phyloP scores from a whole-genome alignment of 2,888 invertebrate species.

The Galerucella calmariensis region DNA sequence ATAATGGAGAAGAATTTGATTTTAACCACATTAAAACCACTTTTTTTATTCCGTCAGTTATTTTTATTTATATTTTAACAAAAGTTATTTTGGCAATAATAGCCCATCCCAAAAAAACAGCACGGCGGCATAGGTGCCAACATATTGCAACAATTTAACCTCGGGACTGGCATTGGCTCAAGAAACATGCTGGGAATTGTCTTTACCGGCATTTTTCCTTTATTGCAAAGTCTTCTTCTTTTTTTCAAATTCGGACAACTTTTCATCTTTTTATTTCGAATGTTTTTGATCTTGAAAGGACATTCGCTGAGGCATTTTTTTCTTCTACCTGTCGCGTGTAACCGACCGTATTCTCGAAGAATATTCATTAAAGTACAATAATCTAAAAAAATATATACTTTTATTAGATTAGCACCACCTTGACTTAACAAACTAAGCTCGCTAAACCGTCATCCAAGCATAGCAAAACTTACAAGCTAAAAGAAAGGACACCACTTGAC shows the following conservation, averaged over 20 bases:
- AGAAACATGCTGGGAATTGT: not conserved
- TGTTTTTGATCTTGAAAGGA: not conserved
- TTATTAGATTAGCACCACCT: too few relatives aligned
- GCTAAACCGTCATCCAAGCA: too few relatives aligned
- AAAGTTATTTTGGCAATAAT: not conserved
- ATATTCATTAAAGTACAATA: not conserved
- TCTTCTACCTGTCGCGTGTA: not conserved
- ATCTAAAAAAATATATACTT: not conserved
- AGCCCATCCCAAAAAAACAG: not conserved
- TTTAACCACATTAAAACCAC: too few relatives aligned
- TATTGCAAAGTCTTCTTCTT: not conserved
- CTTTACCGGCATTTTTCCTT: not conserved
- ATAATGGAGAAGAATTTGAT: too few relatives aligned
- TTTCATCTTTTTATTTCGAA: not conserved
- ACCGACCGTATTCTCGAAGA: not conserved
- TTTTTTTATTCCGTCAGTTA: not conserved
- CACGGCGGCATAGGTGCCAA: not conserved
- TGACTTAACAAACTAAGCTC: too few relatives aligned
- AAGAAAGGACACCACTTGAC: too few relatives aligned
- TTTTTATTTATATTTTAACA: not conserved
- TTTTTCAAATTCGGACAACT: slow-evolving; percentile 5
- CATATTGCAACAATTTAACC: not conserved
- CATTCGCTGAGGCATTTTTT: not conserved
- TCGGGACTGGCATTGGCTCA: not conserved
- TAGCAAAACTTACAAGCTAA: too few relatives aligned